Evolutionary conservation across 2,113 vertebrate genomes (phyloP), one percentile per base, ranked within the genome.

Genomic region (Bagarius yarrelli): DNA sequence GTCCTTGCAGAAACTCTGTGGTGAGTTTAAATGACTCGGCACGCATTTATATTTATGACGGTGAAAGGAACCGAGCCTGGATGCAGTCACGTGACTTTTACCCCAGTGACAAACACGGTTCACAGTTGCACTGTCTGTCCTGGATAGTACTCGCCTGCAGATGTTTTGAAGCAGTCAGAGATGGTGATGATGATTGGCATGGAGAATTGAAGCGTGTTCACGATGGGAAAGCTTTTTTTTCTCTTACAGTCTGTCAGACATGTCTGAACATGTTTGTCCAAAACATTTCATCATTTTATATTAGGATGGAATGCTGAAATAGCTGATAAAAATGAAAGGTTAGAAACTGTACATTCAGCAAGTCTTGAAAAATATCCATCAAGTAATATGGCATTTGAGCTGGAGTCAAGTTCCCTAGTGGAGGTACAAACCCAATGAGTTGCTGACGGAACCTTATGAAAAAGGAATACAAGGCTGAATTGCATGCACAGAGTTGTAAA

Each of bases 1-100:
- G 81, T 96, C 97, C 21, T 92, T 97, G 36, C 96, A 98, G 89
- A 97, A 96, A 77, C 91, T 99, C 63, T 99, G 98, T 34, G 98
- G 97, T 99, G 92, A 6, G 95, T 86, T 78, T 19, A 76, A 47
- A 61, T 47, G 32, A 40, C n/a, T 30, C 30, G 69, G 15, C 11
- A 52, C 21, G 8, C 50, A 23, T 73, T 34, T 23, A 73, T 55
- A 55, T 55, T 34, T 19, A 34, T 23, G 30, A 21, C 32, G 1
- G 25, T 12, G 25, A 72, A 32, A 53, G 25, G 19, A 72, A 21
- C 30, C 70, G 30, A 47, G 40, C 13, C 36, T 47, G 67, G 67
- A 70, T 47, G 44, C 44, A 47, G 44, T 50, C 40, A 52, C 4
- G 1, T 18, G 25, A 27, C 67, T 4, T 71, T 71, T 52, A 50